Percentiles rank a stretch among this genome's conserved stretches.
These are phyloP conservation scores for Cheilosia variabilis DNA, from an alignment of 2,888 invertebrate species.

Conservation along the genomic window DNA sequence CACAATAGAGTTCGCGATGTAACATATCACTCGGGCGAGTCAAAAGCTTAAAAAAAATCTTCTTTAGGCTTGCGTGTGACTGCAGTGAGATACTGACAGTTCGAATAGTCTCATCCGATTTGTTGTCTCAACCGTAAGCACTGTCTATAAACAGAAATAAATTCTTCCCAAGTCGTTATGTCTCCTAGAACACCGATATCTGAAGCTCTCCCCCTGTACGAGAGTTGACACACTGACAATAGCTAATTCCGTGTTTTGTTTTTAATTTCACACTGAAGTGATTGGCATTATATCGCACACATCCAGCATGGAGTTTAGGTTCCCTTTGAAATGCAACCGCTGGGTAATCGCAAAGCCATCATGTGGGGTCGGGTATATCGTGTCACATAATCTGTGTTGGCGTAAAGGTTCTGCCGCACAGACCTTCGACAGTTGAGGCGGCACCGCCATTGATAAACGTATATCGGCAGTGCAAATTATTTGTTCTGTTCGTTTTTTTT, in stretches of 20 bases:
- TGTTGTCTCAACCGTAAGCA: not conserved
- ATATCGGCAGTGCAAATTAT: conserved; percentile 25
- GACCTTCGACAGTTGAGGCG: not conserved
- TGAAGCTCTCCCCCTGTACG: not conserved
- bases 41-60: too few relatives aligned
- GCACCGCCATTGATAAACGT: conserved; percentile 14
- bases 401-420: conserved; percentile 11
- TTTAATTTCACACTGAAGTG: conserved; percentile 27
- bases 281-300: conserved; percentile 30
- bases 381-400: conserved; percentile 9
- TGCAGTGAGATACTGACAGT: too few relatives aligned
- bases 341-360: conserved; percentile 14
- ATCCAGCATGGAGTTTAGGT: conserved; percentile 29
- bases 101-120: not conserved
- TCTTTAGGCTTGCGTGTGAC: too few relatives aligned
- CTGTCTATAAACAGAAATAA: not conserved
- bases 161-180: not conserved
- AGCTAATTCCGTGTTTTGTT: not conserved
- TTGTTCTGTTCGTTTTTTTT: not conserved
- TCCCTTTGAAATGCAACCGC: conserved; percentile 29
- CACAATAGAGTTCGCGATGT: too few relatives aligned
- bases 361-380: conserved; percentile 22
- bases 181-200: not conserved
- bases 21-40: too few relatives aligned
- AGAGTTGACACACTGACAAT: not conserved